These are phyloP conservation scores for Pyrocephalus nanus DNA, from an alignment of 2,797 vertebrate species.

Conservation along the genomic window DNA sequence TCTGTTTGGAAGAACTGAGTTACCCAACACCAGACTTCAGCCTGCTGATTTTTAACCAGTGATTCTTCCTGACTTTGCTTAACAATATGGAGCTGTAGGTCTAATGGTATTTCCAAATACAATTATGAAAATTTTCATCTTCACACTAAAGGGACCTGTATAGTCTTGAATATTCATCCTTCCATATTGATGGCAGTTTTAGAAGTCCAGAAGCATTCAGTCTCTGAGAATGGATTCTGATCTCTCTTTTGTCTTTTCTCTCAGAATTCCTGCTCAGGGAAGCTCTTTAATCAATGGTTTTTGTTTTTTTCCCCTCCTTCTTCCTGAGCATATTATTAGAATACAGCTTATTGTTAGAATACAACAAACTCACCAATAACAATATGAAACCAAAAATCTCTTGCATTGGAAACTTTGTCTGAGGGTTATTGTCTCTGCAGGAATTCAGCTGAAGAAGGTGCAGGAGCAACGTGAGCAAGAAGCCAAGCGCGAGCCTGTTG, in stretches of 20 bases:
- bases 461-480: conserved; percentile 98
- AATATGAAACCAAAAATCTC: background rate
- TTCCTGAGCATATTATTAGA: background rate
- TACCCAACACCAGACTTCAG: background rate
- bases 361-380: background rate
- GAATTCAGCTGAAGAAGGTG: conserved; percentile 97
- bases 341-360: background rate
- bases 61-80: background rate
- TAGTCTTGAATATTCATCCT: background rate
- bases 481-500: conserved; percentile 91
- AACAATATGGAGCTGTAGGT: background rate
- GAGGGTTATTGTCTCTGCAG: conserved; percentile 63
- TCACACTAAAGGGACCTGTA: background rate
- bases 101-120: background rate
- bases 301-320: background rate
- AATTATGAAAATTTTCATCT: background rate
- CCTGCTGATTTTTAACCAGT: background rate
- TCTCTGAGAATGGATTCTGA: background rate
- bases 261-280: background rate
- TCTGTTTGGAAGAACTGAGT: background rate
- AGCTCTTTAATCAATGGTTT: background rate
- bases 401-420: background rate
- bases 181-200: background rate
- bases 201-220: background rate
- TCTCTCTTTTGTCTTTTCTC: background rate